A percentile compares a stretch with the other conserved stretches of the same genome.
phyloP scores from a whole-genome alignment of 2,113 vertebrate genomes.

The Ictidomys tridecemlineatus region DNA sequence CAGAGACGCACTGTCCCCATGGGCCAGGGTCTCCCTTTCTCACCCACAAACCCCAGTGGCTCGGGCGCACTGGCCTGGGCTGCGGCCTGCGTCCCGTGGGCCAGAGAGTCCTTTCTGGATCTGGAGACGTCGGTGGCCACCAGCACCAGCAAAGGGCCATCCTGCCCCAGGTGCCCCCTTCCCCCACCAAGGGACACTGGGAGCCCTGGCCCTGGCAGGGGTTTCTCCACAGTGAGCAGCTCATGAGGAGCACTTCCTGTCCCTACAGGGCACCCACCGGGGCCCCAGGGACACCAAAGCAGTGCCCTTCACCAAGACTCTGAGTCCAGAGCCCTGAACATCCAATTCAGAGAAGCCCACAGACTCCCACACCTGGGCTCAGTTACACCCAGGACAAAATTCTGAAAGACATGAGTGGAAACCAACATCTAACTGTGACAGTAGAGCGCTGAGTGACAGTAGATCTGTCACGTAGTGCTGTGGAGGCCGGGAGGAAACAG shows the following conservation, averaged over 20 bases:
- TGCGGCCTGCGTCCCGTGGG: not conserved
- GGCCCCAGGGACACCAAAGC: not conserved
- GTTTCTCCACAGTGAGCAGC: not conserved
- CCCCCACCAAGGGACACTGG: not conserved
- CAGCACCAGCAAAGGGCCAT: not conserved
- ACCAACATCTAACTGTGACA: not conserved
- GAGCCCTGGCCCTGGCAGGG: not conserved
- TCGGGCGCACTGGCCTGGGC: not conserved
- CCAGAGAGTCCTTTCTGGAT: slow-evolving; percentile 3
- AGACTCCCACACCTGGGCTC: not conserved
- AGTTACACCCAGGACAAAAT: not conserved
- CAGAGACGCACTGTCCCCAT: not conserved
- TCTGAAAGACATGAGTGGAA: not conserved
- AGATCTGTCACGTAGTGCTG: not conserved
- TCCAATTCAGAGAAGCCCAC: not conserved
- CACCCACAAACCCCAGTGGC: not conserved
- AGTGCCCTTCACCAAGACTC: not conserved
- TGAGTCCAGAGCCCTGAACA: not conserved
- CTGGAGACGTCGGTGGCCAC: not conserved
- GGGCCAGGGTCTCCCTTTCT: not conserved
- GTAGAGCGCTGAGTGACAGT: not conserved
- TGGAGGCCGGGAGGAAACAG: not conserved
- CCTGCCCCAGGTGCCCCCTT: not conserved
- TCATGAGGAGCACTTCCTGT: not conserved
- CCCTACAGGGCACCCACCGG: not conserved